Conservation (phyloP, 1,140 invertebrate species). For the Scaptomyza montana region DNA sequence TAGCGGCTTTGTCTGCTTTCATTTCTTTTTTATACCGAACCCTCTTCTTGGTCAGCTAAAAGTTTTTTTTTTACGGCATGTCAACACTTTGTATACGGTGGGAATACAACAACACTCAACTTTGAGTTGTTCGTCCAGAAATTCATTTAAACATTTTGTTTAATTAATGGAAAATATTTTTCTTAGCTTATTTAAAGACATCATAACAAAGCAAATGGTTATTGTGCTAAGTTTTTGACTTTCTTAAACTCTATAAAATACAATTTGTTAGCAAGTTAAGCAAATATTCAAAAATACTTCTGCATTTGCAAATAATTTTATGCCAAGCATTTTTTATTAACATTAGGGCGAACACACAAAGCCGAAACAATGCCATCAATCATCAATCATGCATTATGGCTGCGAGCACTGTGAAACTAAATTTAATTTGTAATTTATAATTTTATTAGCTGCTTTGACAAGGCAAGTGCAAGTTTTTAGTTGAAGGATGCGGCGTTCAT, state of each 20-base stretch:
- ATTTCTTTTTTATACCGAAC: conserved; percentile 37
- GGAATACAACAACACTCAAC: neutral
- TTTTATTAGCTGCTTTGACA: conserved; percentile 57
- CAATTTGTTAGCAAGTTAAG: too few relatives aligned
- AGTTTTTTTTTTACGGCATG: conserved; percentile 59
- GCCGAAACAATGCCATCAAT: conserved; percentile 19
- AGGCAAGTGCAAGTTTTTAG: conserved; percentile 37
- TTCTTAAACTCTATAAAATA: neutral
- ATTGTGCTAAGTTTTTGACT: neutral
- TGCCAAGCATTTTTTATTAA: conserved; percentile 30
- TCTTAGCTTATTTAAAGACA: neutral
- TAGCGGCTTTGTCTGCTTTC: conserved; percentile 55
- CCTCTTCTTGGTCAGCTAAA: conserved; percentile 7
- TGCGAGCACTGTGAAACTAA: conserved; percentile 30
- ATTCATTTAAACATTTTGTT: conserved; percentile 60
- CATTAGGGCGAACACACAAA: conserved; percentile 1
- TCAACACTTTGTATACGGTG: conserved; percentile 56
- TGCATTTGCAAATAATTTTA: too few relatives aligned
- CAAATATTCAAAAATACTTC: too few relatives aligned
- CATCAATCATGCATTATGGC: conserved; percentile 73
- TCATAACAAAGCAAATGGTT: conserved; percentile 4
- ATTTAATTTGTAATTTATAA: conserved; percentile 75
- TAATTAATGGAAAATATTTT: conserved; percentile 63
- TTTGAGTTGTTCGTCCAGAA: conserved; percentile 11
- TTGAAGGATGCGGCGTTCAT: conserved; percentile 28